Evolutionary conservation across 2,113 vertebrate species (phyloP).

Genomic region (Pogona vitticeps): DNA sequence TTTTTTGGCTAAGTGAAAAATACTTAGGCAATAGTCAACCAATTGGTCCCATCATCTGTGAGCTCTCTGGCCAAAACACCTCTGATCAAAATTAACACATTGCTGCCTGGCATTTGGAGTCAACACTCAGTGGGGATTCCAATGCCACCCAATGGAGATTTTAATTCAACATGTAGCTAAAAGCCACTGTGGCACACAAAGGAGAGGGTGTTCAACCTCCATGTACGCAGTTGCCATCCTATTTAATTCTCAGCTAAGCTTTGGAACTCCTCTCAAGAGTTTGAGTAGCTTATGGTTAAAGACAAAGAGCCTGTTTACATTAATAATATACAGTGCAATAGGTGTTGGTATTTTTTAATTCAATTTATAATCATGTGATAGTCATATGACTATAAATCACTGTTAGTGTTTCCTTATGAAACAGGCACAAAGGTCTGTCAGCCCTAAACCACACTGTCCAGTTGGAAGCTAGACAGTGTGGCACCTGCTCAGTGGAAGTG

Average conservation of each 20-base stretch:
- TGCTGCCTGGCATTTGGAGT: background rate
- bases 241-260: constrained; percentile 22
- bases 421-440: too few relatives aligned
- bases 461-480: too few relatives aligned
- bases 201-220: background rate
- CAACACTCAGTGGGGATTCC: background rate
- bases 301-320: too few relatives aligned
- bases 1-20: constrained; percentile 2
- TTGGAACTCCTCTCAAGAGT: background rate
- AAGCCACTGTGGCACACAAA: constrained; percentile 4
- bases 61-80: background rate
- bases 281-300: background rate
- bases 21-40: background rate
- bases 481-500: too few relatives aligned
- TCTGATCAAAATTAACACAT: constrained; percentile 25
- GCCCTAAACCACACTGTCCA: too few relatives aligned
- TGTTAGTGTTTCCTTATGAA: too few relatives aligned
- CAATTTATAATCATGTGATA: too few relatives aligned
- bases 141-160: background rate
- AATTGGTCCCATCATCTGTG: background rate
- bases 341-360: too few relatives aligned
- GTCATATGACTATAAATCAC: too few relatives aligned
- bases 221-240: background rate
- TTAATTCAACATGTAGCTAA: constrained; percentile 23
- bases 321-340: too few relatives aligned